Base-by-base conservation (phyloP, 2,888 invertebrate genomes). In the Yponomeuta malinellus region DNA sequence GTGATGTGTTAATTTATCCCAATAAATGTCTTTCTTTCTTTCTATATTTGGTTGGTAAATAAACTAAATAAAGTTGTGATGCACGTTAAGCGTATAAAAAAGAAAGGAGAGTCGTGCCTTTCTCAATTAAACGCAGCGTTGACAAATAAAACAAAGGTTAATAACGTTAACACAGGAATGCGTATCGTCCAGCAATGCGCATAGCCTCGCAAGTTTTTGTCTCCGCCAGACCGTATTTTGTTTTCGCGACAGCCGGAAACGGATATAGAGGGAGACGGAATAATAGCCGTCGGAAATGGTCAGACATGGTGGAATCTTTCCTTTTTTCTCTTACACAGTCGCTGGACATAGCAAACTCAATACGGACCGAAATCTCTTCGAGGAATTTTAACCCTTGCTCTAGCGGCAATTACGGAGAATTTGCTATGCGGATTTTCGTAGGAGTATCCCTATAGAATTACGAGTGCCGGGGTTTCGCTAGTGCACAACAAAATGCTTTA, bases 221-320 rank as follows among this genome's bases (percentile, higher is more conserved):
- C 83, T 79, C 78, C 23, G 8, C 74, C 64, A 65, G 64, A 71
- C 81, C 81, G 86, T 87, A 89, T 90, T 90, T 92, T 91, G 91
- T 90, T 90, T 89, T 87, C 83, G 83, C 87, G 91, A 90, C 91
- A 89, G 84, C 78, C 88, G 92, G 92, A 92, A 92, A 82, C 88
- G 92, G 92, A 92, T 88, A 89, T 90, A 89, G 90, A 90, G 91
- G 90, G 90, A 90, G 90, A 90, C 91, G 86, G 91, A 92, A 92
- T 92, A 92, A 92, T 91, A 88, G 92, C 90, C 88, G 87, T 86
- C 91, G 92, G 92, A 92, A 90, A 92, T 90, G 92, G 92, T 92
- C 92, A 92, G 91, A 90, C 91, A 89, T 90, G 89, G 85, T 80
- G 86, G 85, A 85, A 81, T 88, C 88, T 88, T 88, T 82, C 81